Percentiles rank a stretch among this genome's conserved stretches.
Evolutionary conservation across 2,797 vertebrate genomes (phyloP).

Genomic region (Syndactyla subalaris): DNA sequence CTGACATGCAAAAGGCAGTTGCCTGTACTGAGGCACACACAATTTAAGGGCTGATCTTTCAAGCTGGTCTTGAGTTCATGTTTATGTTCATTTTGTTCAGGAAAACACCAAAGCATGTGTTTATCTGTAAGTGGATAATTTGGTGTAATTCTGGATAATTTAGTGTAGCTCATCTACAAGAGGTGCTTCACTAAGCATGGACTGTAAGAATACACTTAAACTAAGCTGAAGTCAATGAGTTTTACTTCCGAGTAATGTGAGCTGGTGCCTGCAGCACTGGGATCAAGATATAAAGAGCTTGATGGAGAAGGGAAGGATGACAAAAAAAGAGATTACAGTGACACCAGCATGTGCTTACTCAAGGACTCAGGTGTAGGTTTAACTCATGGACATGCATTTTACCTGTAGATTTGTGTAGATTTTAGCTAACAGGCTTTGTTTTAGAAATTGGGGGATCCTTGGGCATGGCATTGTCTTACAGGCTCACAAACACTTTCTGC

Average conservation of each 20-base stretch:
- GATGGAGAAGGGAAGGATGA: background rate
- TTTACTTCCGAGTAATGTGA: background rate
- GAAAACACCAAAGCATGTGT: background rate
- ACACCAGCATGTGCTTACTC: background rate
- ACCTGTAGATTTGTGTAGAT: background rate
- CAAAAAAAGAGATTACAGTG: background rate
- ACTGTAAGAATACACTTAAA: background rate
- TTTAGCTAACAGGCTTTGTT: background rate
- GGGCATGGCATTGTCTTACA: fast-evolving
- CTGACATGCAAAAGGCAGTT: background rate
- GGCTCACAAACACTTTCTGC: background rate
- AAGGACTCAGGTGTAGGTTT: fast-evolving
- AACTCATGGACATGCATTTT: background rate
- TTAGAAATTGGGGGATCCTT: background rate
- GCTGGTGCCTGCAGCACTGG: background rate
- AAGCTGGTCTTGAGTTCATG: background rate
- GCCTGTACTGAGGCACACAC: background rate
- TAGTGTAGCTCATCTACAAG: background rate
- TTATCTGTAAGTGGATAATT: conserved; percentile 3
- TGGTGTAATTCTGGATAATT: background rate
- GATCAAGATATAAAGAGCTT: background rate
- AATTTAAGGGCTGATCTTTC: background rate
- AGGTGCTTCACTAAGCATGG: background rate
- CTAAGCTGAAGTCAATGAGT: background rate
- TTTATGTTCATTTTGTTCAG: background rate